phyloP scores from a whole-genome alignment of 2,113 vertebrate genomes.

The Marmota flaviventris region DNA sequence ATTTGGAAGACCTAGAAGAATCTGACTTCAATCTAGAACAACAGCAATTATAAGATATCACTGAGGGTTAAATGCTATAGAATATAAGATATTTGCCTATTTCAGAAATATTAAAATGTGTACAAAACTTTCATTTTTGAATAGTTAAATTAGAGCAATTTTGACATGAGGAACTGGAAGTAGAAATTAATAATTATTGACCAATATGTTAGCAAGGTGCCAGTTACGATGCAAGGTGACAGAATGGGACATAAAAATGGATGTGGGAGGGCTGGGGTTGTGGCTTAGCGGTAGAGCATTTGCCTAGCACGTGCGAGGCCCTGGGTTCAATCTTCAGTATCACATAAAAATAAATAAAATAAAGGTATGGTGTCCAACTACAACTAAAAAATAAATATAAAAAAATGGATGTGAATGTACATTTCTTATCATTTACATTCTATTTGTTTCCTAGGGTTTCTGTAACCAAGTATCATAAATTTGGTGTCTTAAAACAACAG shows the following conservation, averaged over 20 bases:
- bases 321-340: too few species aligned
- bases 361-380: too few species aligned
- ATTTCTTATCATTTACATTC: background rate
- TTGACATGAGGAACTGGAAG: background rate
- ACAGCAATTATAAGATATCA: background rate
- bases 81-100: background rate
- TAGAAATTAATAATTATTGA: background rate
- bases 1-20: background rate
- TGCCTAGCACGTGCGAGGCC: too few species aligned
- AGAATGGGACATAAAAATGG: background rate
- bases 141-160: background rate
- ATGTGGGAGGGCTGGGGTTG: background rate
- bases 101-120: background rate
- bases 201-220: background rate
- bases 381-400: too few species aligned
- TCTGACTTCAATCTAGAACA: background rate
- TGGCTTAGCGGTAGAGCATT: too few species aligned
- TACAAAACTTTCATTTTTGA: background rate
- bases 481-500: background rate
- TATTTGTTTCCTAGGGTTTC: background rate
- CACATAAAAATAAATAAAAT: too few species aligned
- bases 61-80: background rate
- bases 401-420: background rate
- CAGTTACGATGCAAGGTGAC: background rate
- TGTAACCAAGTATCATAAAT: background rate